Conservation (phyloP, 2,888 invertebrate genomes). For the Epinotia demarniana region DNA sequence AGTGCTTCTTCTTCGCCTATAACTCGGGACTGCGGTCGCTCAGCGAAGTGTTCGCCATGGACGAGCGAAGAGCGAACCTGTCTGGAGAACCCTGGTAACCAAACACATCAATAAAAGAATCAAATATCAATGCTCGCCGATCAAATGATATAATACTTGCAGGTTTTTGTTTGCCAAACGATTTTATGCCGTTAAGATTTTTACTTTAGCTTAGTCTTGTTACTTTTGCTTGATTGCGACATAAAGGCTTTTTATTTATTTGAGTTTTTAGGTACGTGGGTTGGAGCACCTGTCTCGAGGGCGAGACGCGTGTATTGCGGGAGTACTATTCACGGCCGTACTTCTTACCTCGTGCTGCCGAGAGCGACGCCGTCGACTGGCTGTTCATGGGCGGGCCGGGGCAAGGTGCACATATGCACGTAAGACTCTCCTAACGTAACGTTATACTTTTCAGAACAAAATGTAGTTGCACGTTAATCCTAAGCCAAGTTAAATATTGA, state of each 20-base stretch:
- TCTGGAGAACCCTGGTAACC: conserved; percentile 86
- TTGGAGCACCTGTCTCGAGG: conserved; percentile 97
- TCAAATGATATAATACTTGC: too few species aligned
- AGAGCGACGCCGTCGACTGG: conserved; percentile 97
- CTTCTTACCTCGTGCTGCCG: conserved; percentile 93
- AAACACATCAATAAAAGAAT: background rate
- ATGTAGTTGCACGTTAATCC: too few species aligned
- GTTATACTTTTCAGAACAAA: too few species aligned
- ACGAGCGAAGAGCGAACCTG: conserved; percentile 86
- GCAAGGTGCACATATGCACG: conserved; percentile 97
- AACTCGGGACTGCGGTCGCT: conserved; percentile 93
- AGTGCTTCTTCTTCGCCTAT: conserved; percentile 98
- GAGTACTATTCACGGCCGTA: conserved; percentile 93
- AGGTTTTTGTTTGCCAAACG: too few species aligned
- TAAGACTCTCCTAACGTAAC: conserved; percentile 76
- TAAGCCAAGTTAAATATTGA: too few species aligned
- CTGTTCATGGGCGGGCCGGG: conserved; percentile 98
- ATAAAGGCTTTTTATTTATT: background rate
- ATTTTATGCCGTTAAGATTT: too few species aligned
- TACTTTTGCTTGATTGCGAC: background rate
- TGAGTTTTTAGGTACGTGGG: conserved; percentile 82
- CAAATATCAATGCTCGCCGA: too few species aligned
- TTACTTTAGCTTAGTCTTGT: too few species aligned
- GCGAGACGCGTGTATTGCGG: conserved; percentile 90
- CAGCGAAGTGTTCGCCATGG: conserved; percentile 93